phyloP scores from a whole-genome alignment of 2,888 invertebrate species.

The Leptinotarsa peninsularis region DNA sequence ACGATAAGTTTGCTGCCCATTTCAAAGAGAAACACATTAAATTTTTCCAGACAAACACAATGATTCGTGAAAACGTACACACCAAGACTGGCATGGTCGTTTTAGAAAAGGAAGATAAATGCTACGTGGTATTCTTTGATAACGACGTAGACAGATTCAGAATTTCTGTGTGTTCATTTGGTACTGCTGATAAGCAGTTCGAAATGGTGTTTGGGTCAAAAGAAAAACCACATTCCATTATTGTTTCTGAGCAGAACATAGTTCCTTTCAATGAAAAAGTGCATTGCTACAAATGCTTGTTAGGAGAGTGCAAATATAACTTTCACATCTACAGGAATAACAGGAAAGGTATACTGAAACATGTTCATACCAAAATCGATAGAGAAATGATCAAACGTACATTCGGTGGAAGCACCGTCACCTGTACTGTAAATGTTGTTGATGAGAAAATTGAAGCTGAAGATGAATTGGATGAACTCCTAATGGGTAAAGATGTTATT shows the following conservation, averaged over 20 bases:
- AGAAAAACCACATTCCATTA: slow-evolving; percentile 30
- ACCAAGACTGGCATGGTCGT: slow-evolving; percentile 36
- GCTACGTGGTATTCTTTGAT: slow-evolving; percentile 39
- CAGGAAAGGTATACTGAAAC: slow-evolving; percentile 38
- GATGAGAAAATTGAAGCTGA: slow-evolving; percentile 38
- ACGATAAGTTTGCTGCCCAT: slow-evolving; percentile 31
- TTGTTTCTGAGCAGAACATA: slow-evolving; percentile 35
- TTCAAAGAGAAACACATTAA: slow-evolving; percentile 44
- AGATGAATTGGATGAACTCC: slow-evolving; percentile 37
- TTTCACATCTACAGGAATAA: slow-evolving; percentile 35
- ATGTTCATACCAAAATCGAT: slow-evolving; percentile 35
- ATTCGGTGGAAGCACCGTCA: slow-evolving; percentile 24
- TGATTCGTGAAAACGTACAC: slow-evolving; percentile 30
- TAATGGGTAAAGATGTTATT: slow-evolving; percentile 38
- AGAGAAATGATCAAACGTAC: slow-evolving; percentile 35
- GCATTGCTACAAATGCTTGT: slow-evolving; percentile 43
- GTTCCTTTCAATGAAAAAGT: slow-evolving; percentile 32
- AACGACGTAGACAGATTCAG: slow-evolving; percentile 31
- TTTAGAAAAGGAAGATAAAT: slow-evolving; percentile 36
- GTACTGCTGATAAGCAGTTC: slow-evolving; percentile 36
- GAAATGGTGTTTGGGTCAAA: slow-evolving; percentile 34
- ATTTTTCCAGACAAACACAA: slow-evolving; percentile 30
- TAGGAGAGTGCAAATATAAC: slow-evolving; percentile 38
- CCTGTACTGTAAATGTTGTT: slow-evolving; percentile 35
- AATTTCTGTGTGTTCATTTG: slow-evolving; percentile 32